Base-by-base conservation (phyloP, 2,113 vertebrate species). In the Notothenia coriiceps region DNA sequence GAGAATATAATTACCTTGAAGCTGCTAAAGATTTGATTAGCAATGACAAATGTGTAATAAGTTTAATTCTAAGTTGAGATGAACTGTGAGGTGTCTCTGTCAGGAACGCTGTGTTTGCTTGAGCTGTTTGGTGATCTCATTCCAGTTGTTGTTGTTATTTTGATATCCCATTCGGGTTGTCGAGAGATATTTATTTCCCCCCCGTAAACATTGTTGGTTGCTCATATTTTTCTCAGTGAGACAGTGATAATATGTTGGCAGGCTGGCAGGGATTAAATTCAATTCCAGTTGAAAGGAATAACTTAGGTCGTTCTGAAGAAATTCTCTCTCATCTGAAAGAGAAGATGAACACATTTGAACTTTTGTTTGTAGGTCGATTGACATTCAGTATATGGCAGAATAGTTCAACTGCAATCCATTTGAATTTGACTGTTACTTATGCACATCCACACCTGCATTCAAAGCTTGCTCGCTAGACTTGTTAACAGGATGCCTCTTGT, bases 221-320 rank as follows among this genome's bases (percentile, higher is more conserved):
- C 57, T 82, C 47, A 63, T 77, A 70, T 35, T 43, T 81, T 59
- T 83, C 55, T 64, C 71, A 74, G 2, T 73, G 78, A 88, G 76
- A 84, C 70, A 62, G 64, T 64, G 79, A 85, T 82, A 47, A 84
- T 77, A 79, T 47, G 50, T 40, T 79, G 64, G 65, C 67, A 73
- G 80, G 4, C 73, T 59, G 57, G 74, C 44, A 20, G 62, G 67
- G 75, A 88, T 88, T 79, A 63, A 44, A 18, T 54, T 82, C 35
- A 74, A 33, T 81, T 65, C 5, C 20, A 47, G 18, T 62, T 62
- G 70, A 76, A n/a, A 80, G 73, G 22, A 44, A 79, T 74, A 59
- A 69, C 40, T 44, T 66, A n/a, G 60, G 63, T 49, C 10, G 35
- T 59, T 68, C 2, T 44, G 35, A 4, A 44, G n/a, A 70, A 76